Percentiles rank a stretch among this genome's conserved stretches.
phyloP scores from a whole-genome alignment of 2,888 invertebrate species.

The Lymantria monacha region DNA sequence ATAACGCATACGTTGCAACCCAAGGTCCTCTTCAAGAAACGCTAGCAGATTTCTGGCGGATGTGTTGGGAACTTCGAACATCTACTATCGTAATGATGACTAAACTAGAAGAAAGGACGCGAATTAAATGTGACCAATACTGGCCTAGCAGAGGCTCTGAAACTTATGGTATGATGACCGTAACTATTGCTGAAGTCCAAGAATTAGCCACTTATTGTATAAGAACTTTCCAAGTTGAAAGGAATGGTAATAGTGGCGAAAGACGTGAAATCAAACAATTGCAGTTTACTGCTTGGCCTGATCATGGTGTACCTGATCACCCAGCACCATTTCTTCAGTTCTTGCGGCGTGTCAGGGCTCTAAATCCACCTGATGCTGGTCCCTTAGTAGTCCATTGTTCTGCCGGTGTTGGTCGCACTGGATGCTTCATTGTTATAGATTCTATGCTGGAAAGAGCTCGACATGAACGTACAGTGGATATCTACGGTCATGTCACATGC shows the following conservation, averaged over 20 bases:
- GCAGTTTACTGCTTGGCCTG: conserved; percentile 99
- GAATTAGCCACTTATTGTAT: conserved; percentile 99
- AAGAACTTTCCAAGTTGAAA: conserved; percentile 95
- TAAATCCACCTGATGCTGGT: conserved; percentile 96
- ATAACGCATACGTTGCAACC: conserved; percentile 99
- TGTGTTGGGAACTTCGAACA: conserved; percentile 99
- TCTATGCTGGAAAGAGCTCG: conserved; percentile 98
- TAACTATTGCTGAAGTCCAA: conserved; percentile 96
- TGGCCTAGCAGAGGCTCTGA: conserved; percentile 98
- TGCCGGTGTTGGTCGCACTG: conserved; percentile 95
- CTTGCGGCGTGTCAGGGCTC: conserved; percentile 93
- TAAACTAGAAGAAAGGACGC: conserved; percentile 96
- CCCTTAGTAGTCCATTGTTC: conserved; percentile 98
- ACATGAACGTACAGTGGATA: conserved; percentile 98
- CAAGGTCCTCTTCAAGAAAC: conserved; percentile 99
- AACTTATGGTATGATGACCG: conserved; percentile 96
- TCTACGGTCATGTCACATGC: conserved; percentile 99
- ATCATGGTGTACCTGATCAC: conserved; percentile 99
- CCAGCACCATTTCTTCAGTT: conserved; percentile 99
- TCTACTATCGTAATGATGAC: conserved; percentile 99
- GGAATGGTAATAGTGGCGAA: conserved; percentile 88
- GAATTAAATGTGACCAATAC: conserved; percentile 98
- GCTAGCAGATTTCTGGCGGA: conserved; percentile 99
- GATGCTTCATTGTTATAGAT: conserved; percentile 99
- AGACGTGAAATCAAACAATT: conserved; percentile 97